These are phyloP conservation scores for Pangasius larnaudii DNA, from an alignment of 2,797 vertebrate species.

Conservation along the genomic window DNA sequence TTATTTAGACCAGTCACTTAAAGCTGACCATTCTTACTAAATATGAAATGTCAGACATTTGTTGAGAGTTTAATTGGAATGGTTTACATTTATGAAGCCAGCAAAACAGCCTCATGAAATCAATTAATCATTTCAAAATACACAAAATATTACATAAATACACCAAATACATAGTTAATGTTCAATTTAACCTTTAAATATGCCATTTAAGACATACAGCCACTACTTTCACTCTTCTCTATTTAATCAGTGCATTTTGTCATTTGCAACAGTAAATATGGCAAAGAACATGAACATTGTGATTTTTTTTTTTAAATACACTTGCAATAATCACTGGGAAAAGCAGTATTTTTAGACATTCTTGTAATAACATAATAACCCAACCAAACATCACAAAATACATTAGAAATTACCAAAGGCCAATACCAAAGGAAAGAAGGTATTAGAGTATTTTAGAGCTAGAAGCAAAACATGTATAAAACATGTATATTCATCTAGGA, in stretches of 20 bases:
- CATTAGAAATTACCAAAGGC: constrained; percentile 50
- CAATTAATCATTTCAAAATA: constrained; percentile 41
- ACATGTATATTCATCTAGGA: constrained; percentile 51
- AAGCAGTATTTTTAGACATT: constrained; percentile 10
- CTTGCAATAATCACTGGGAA: neutral
- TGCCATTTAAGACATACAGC: constrained; percentile 30
- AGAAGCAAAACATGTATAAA: constrained; percentile 18
- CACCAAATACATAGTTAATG: neutral
- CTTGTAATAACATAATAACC: constrained; percentile 14
- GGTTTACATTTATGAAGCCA: constrained; percentile 67
- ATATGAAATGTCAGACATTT: neutral
- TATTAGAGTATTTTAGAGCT: constrained; percentile 13
- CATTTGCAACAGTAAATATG: constrained; percentile 24
- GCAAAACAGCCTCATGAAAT: constrained; percentile 20
- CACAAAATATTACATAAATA: constrained; percentile 25
- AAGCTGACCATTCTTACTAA: neutral
- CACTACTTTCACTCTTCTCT: neutral
- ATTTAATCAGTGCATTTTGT: constrained; percentile 30
- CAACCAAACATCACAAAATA: neutral
- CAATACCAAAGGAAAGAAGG: constrained; percentile 58
- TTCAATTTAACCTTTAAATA: constrained; percentile 16
- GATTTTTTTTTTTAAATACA: neutral
- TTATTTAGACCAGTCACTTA: neutral
- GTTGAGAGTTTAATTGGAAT: constrained; percentile 75
- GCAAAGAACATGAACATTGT: constrained; percentile 1